Percentiles rank a stretch among this genome's conserved stretches.
phyloP scores from a whole-genome alignment of 2,113 vertebrate species.

The Anhinga rufa region DNA sequence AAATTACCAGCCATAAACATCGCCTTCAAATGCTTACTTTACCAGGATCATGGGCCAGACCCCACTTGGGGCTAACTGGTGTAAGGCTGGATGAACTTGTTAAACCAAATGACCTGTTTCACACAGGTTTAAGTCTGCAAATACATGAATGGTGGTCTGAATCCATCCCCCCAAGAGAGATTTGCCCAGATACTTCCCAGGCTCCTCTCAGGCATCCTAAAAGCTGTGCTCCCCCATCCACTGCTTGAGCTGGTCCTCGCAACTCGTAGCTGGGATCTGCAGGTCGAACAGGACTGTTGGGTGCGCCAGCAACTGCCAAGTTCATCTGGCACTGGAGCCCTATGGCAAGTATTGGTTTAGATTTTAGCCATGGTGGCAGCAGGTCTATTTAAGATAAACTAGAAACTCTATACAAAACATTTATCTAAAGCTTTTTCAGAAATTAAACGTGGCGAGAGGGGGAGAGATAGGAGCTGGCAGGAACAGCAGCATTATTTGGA shows the following conservation, averaged over 20 bases:
- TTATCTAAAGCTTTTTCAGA: slow-evolving; percentile 41
- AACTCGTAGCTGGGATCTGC: not conserved
- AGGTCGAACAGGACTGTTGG: not conserved
- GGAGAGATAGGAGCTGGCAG: not conserved
- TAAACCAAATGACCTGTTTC: not conserved
- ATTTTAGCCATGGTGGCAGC: not conserved
- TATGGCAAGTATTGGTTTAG: slow-evolving; percentile 18
- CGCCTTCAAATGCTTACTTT: not conserved
- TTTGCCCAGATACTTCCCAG: not conserved
- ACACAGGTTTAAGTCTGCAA: not conserved
- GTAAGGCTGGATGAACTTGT: not conserved
- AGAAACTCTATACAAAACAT: slow-evolving; percentile 27
- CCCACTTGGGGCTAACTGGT: not conserved
- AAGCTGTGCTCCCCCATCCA: not conserved
- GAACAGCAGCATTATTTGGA: not conserved
- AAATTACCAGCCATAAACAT: slow-evolving; percentile 26
- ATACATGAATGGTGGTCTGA: not conserved
- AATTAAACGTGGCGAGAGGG: not conserved
- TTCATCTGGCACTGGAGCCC: not conserved
- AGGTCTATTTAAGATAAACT: slow-evolving; percentile 31
- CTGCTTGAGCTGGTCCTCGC: not conserved
- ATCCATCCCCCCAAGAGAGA: not conserved
- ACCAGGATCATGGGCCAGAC: not conserved
- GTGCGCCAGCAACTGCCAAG: not conserved
- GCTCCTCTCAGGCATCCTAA: not conserved